Base-by-base conservation (phyloP, 2,888 invertebrate species). In the Danaus chrysippus region DNA sequence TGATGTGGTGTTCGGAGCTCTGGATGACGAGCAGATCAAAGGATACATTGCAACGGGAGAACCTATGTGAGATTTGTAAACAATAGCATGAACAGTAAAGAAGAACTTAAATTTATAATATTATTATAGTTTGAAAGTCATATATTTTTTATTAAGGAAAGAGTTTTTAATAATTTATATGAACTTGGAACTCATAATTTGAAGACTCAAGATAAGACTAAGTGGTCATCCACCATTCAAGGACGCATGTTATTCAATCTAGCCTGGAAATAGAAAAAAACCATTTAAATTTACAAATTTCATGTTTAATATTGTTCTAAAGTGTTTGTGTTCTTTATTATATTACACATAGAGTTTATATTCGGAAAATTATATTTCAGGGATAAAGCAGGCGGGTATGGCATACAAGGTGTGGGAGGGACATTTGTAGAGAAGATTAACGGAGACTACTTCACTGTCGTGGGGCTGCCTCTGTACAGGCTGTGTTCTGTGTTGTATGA, bases 311-410 rank as follows among this genome's bases (percentile, higher is more conserved):
- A 23, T 23, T 23, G 23, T 23, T 23, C 3, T 43, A 12, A 12
- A 43, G 3, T 2, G 3, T 10, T 12, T 5, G 43, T 59, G 19
- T 49, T 11, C 19, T 6, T n/a, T 12, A 5, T 42, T 12, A 15
- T 9, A 11, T 11, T 19, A 23, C 54, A 54, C 1, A 19, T 23
- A 19, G 23, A 23, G 42, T 44, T 57, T n/a, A 42, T 15, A 52
- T 23, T 42, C 2, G 57, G 15, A 13, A 34, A n/a, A 53, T 67
- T 41, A 69, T 63, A 74, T 86, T 89, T 1, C 75, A 96, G 96
- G 82, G 96, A 95, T 76, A 96, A 96, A 87, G 98, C 98, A 8
- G 98, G 98, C n/a, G 95, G 94, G 0, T 98, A 98, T 82, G 98
- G 97, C 1, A 95, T 98, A 59, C 97, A 97, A 84, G 96, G 95